Evolutionary conservation across 2,888 invertebrate genomes (phyloP).

Genomic region (Lochmaea capreae): DNA sequence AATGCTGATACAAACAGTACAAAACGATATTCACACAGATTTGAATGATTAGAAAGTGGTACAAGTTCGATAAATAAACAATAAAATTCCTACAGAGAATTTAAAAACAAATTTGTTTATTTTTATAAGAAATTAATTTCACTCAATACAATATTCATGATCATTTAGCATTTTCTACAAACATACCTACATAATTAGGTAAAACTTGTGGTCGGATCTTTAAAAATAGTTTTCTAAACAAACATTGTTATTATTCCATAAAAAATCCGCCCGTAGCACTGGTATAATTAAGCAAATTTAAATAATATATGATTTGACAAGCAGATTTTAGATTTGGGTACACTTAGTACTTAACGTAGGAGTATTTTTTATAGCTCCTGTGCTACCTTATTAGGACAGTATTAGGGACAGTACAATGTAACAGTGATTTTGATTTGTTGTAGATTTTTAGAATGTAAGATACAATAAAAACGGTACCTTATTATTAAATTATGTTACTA

Average conservation of each 20-base stretch:
- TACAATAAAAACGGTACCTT: constrained; percentile 2
- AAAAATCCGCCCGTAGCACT: neutral
- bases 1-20: no score
- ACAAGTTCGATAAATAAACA: no score
- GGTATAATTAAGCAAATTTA: constrained; percentile 1
- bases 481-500: neutral
- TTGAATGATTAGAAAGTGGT: neutral
- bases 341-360: neutral
- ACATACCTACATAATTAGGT: neutral
- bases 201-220: neutral
- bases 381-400: neutral
- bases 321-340: neutral
- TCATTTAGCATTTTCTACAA: neutral
- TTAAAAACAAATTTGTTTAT: neutral
- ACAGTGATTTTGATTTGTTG: neutral
- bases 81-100: neutral
- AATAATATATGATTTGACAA: neutral
- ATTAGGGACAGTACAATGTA: neutral
- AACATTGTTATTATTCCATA: neutral
- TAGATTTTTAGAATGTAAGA: neutral
- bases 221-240: neutral
- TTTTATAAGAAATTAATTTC: neutral
- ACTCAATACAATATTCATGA: neutral
- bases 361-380: neutral
- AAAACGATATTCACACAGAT: no score